Base-by-base conservation (phyloP, 2,113 vertebrate species). In the Callopanchax toddi region DNA sequence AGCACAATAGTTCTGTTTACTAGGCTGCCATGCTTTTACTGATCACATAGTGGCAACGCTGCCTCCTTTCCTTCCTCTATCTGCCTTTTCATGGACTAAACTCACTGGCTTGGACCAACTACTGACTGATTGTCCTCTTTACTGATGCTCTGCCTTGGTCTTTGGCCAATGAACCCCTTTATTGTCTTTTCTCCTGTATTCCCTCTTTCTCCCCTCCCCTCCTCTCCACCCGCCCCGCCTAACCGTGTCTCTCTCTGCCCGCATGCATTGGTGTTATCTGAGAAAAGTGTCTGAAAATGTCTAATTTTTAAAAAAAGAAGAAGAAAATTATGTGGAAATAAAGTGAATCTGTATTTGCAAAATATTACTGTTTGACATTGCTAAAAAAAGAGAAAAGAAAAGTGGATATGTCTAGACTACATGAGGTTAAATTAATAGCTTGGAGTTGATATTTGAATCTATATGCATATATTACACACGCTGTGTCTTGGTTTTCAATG, bases 181-280 rank as follows among this genome's bases (percentile, higher is more conserved):
- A 75, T 72, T 66, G 82, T 87, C 45, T 79, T 53, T 75, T 72
- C 71, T 74, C 58, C 45, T 18, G 13, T 57, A n/a, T 22, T 32
- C 72, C 60, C 8, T 34, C 44, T 70, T 46, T 21, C 44, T 51
- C 37, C 40, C 52, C 42, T 51, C 36, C 59, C 59, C 51, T 51
- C 40, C 37, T 69, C 67, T 60, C 70, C 42, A 42, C 64, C 54
- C 81, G 74, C 69, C 87, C 91, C 58, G 58, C 82, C 85, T 90
- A 87, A 79, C 66, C 87, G 67, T 91, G 45, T 88, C 87, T 88
- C 79, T 87, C 85, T 88, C 79, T 90, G 87, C 86, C 91, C 90
- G 96, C 96, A 98, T 98, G 96, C 94, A 92, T 94, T 90, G 94
- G 79, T 97, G 94, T 97, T 86, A 93, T 92, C 91, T 92, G 92